Percentiles rank a stretch among this genome's conserved stretches.
phyloP scores from a whole-genome alignment of 2,888 invertebrate genomes.

The Pollenia angustigena region DNA sequence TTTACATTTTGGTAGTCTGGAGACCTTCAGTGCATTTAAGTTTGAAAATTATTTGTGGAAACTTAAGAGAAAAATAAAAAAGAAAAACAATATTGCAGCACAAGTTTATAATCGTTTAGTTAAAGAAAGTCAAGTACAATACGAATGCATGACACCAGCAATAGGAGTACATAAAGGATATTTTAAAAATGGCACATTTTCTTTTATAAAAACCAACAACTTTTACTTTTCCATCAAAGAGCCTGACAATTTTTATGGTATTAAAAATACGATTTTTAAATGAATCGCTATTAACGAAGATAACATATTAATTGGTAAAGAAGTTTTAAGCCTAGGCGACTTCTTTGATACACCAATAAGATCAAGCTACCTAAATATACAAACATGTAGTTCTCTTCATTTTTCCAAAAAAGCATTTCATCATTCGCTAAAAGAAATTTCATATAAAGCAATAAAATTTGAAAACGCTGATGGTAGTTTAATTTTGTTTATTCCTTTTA shows the following conservation, averaged over 20 bases:
- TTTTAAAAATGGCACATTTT: neutral
- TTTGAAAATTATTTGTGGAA: constrained; percentile 9
- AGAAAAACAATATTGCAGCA: constrained; percentile 6
- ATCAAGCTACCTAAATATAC: neutral
- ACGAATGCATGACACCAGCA: neutral
- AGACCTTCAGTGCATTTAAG: too few relatives aligned
- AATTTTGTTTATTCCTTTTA: neutral
- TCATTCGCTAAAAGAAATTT: constrained; percentile 1
- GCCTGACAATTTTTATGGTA: neutral
- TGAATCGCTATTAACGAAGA: too few relatives aligned
- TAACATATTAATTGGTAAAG: too few relatives aligned
- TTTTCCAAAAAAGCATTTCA: constrained; percentile 2
- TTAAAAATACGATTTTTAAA: neutral
- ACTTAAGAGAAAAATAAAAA: neutral
- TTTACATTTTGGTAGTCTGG: too few relatives aligned
- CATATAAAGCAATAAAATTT: neutral
- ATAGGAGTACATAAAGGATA: neutral
- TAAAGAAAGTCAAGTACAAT: neutral
- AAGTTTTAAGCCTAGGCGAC: too few relatives aligned
- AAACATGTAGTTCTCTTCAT: neutral
- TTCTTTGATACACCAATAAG: too few relatives aligned
- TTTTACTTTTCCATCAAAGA: neutral
- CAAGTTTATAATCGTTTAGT: constrained; percentile 4
- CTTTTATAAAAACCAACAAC: neutral
- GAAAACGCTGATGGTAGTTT: neutral